phyloP scores from a whole-genome alignment of 2,888 invertebrate species.

The Glomeris marginata region DNA sequence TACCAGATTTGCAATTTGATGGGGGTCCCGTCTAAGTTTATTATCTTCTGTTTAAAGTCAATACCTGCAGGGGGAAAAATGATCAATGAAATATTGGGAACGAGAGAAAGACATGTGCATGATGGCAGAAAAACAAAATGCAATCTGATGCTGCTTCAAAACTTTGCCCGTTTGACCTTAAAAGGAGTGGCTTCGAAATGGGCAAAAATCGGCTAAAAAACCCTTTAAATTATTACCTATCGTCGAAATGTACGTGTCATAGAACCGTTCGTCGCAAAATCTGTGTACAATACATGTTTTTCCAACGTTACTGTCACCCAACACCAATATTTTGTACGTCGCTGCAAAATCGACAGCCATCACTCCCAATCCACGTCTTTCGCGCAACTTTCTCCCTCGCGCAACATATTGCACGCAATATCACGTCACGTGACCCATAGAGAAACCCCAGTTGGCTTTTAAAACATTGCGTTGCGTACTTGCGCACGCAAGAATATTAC shows the following conservation, averaged over 20 bases:
- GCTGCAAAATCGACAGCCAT: conserved; percentile 77
- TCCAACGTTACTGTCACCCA: conserved; percentile 78
- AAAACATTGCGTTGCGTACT: too few relatives aligned
- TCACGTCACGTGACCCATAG: too few relatives aligned
- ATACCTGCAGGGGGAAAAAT: conserved; percentile 45
- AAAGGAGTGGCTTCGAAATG: too few relatives aligned
- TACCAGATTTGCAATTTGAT: conserved; percentile 61
- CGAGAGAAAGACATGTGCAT: background rate
- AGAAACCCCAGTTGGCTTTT: too few relatives aligned
- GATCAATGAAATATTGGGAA: background rate
- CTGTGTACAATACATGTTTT: conserved; percentile 81
- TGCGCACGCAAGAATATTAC: too few relatives aligned
- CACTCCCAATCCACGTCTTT: background rate
- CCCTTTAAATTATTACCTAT: conserved; percentile 49
- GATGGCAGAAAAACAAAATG: background rate
- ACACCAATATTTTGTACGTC: conserved; percentile 69
- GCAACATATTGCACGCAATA: too few relatives aligned
- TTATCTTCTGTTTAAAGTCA: conserved; percentile 79
- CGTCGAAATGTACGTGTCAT: conserved; percentile 78
- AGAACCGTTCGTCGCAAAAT: conserved; percentile 77
- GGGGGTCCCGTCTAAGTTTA: conserved; percentile 68
- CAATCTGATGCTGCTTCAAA: background rate
- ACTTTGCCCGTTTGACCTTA: too few relatives aligned
- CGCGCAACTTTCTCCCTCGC: too few relatives aligned
- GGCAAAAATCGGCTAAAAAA: too few relatives aligned